Percentiles rank a stretch among this genome's conserved stretches.
These are phyloP conservation scores for Camponotus fellah DNA, from an alignment of 2,888 invertebrate species.

Conservation along the genomic window DNA sequence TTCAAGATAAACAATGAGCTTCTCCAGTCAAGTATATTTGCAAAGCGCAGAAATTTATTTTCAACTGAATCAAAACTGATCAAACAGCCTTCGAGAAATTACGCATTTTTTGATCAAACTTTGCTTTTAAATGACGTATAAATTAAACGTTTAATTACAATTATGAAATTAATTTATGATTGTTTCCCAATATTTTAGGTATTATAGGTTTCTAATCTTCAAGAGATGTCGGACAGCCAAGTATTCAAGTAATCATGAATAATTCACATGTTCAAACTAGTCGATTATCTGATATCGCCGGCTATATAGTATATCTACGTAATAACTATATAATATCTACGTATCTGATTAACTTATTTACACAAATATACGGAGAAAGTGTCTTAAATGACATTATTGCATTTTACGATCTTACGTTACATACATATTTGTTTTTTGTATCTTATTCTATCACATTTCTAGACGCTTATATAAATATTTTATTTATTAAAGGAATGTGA, in stretches of 20 bases:
- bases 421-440: not conserved
- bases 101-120: not conserved
- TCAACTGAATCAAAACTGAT: too few species aligned
- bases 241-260: not conserved
- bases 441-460: not conserved
- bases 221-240: not conserved
- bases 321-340: not conserved
- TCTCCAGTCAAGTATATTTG: too few species aligned
- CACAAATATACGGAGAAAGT: not conserved
- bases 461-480: not conserved
- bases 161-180: not conserved
- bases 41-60: too few species aligned
- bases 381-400: not conserved
- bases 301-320: not conserved
- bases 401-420: not conserved
- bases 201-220: not conserved
- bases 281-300: not conserved
- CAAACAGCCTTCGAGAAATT: not conserved
- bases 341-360: not conserved
- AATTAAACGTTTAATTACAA: not conserved
- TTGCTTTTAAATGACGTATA: not conserved
- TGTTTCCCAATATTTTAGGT: not conserved
- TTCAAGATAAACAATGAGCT: too few species aligned
- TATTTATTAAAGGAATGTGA: not conserved
- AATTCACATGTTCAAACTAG: not conserved